A percentile compares a stretch with the other conserved stretches of the same genome.
phyloP scores from a whole-genome alignment of 2,797 vertebrate genomes.

The Cynopterus sphinx region DNA sequence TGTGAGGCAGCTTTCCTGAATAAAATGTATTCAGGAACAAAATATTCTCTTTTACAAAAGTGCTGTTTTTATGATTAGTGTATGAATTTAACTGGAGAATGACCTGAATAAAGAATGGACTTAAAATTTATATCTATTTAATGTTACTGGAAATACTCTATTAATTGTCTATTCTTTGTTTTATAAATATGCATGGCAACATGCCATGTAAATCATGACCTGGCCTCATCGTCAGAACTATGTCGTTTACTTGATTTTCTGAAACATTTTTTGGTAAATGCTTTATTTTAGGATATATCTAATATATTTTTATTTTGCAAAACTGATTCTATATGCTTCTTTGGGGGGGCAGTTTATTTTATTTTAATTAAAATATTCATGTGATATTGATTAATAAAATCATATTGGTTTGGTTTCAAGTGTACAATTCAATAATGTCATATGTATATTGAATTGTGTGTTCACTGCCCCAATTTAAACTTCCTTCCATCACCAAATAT shows the following conservation, averaged over 20 bases:
- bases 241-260: neutral
- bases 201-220: neutral
- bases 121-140: conserved; percentile 29
- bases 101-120: conserved; percentile 4
- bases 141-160: neutral
- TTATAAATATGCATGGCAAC: neutral
- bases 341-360: too few species aligned
- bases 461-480: too few species aligned
- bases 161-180: neutral
- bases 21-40: conserved; percentile 34
- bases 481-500: too few species aligned
- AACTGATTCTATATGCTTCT: neutral
- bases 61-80: conserved; percentile 48
- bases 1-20: conserved; percentile 41
- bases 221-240: neutral
- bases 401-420: too few species aligned
- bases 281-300: neutral
- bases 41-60: conserved; percentile 17
- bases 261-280: neutral
- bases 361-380: too few species aligned
- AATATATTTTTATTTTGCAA: neutral
- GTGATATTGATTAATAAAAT: too few species aligned
- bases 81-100: neutral
- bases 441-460: too few species aligned
- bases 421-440: too few species aligned